Evolutionary conservation across 2,888 invertebrate genomes (phyloP).

Genomic region (Trimorus sp.): DNA sequence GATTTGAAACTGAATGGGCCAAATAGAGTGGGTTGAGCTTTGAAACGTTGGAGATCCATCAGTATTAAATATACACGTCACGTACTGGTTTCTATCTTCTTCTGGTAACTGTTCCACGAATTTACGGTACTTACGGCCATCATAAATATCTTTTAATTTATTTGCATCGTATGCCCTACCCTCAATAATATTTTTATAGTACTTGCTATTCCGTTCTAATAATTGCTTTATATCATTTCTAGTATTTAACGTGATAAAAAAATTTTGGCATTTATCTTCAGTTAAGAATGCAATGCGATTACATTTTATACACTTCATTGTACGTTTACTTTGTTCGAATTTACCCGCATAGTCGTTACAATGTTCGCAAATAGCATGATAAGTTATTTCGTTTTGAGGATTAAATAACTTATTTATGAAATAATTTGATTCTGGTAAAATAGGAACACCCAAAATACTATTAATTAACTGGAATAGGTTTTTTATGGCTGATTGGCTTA

Average conservation of each 20-base stretch:
- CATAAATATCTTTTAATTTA: conserved; percentile 1
- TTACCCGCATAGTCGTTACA: neutral
- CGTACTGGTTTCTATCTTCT: neutral
- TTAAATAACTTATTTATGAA: conserved; percentile 15
- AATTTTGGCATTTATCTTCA: conserved; percentile 3
- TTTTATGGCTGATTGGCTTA: neutral
- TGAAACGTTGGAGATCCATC: conserved; percentile 3
- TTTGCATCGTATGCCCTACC: neutral
- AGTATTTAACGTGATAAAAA: conserved; percentile 10
- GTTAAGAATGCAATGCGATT: neutral
- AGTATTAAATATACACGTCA: conserved; percentile 3
- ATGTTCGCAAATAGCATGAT: conserved; percentile 4
- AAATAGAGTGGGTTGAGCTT: neutral
- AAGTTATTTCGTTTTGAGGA: neutral
- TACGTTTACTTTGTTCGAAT: neutral
- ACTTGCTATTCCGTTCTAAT: neutral
- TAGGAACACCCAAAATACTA: neutral
- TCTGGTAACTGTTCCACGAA: neutral
- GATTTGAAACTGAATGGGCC: conserved; percentile 12
- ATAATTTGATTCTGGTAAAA: conserved; percentile 3
- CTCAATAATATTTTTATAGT: neutral
- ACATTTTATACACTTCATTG: neutral
- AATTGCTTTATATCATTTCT: conserved; percentile 2
- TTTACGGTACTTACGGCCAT: neutral
- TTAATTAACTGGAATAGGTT: neutral